phyloP scores from a whole-genome alignment of 2,888 invertebrate genomes.

The Tryphoninae sp. region DNA sequence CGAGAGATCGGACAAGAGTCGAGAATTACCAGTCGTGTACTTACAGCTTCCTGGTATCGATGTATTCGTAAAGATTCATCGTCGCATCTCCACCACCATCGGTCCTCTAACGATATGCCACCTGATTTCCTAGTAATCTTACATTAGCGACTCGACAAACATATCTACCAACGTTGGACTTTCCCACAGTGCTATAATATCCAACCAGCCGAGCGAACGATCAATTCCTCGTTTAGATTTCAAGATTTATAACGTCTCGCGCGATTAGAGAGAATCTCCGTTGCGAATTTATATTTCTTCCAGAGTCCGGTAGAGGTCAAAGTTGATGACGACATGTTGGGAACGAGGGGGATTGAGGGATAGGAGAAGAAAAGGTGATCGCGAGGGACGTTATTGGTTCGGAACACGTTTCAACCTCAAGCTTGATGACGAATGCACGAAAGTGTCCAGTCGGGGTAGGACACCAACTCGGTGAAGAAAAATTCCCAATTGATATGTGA shows the following conservation, averaged over 20 bases:
- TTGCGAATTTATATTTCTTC: constrained; percentile 1
- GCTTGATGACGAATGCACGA: neutral
- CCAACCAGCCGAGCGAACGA: neutral
- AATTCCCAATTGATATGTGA: constrained; percentile 78
- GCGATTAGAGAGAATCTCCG: neutral
- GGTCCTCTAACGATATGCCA: constrained; percentile 13
- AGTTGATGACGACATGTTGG: no score
- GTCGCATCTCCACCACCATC: constrained; percentile 1
- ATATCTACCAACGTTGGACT: constrained; percentile 14
- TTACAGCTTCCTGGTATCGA: constrained; percentile 47
- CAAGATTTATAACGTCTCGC: neutral
- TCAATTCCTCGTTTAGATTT: neutral
- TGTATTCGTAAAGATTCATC: constrained; percentile 39
- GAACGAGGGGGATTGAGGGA: no score
- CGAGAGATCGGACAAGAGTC: constrained; percentile 42
- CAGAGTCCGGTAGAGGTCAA: neutral
- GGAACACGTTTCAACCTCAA: constrained; percentile 20
- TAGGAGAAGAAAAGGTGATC: neutral
- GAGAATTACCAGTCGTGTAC: constrained; percentile 9
- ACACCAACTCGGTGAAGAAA: constrained; percentile 57
- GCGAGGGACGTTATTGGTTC: constrained; percentile 26
- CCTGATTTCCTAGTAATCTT: constrained; percentile 35
- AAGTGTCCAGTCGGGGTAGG: neutral
- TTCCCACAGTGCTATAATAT: neutral
- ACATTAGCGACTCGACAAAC: constrained; percentile 6